Evolutionary conservation across 2,797 vertebrate genomes (phyloP), one percentile per base, ranked within the genome.

Genomic region (Cossypha heuglini): DNA sequence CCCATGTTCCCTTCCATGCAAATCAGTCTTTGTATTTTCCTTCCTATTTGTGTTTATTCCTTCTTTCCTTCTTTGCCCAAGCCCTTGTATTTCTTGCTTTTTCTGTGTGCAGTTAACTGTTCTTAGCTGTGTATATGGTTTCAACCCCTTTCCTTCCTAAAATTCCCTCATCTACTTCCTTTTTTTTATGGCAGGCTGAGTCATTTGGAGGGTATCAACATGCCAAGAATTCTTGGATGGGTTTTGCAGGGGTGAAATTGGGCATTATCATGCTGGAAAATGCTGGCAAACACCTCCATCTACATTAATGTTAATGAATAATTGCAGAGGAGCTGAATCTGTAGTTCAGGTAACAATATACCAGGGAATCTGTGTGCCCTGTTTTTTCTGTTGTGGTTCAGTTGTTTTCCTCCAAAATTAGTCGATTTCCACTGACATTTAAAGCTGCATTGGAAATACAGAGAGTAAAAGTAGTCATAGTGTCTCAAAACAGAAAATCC

Each of bases 151-250:
- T 88, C 83, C 75, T 91, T 88, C 55, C 51, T 66, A 87, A 86
- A 89, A 92, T 85, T 87, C 40, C 55, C 25, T 43, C 9, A 37
- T 55, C 40, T 64, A 6, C 31, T 90, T 86, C 33, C 42, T n/a
- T 82, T 92, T 85, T 76, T 51, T 74, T 52, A 13, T 22, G 31
- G 59, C 89, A 96, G 67, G 51, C 79, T 89, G 86, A 94, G 84
- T 94, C 63, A 93, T 79, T 59, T 0, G 0, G 16, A 33, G 33
- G 24, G 33, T 73, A 82, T 29, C 33, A 26, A 31, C 14, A 29
- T 55, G 67, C 78, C 63, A 85, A 22, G 45, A 91, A 89, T 82
- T 86, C 51, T 82, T 92, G 80, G 74, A 66, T 81, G 46, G 33
- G 25, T 91, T 90, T 95, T 63, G 35, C 63, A 73, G n/a, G 33